Base-by-base conservation (phyloP, 2,888 invertebrate species). In the Peribatodes rhomboidaria region DNA sequence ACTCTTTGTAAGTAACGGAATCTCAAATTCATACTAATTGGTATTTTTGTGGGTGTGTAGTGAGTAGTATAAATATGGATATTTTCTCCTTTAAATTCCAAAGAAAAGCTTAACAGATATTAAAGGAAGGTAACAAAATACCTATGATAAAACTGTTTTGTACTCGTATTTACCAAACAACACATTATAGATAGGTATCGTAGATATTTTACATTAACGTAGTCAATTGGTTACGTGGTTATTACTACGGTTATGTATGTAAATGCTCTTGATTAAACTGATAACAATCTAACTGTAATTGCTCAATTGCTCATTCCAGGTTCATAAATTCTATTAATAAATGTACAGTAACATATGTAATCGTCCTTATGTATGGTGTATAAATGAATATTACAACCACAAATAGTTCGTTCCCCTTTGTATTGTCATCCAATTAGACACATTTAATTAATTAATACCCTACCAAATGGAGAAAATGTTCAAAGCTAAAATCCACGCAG, bases 401-500 rank as follows among this genome's bases (percentile, higher is more conserved):
- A 50, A 49, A 55, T 57, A 53, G 52, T 58, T 22, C 14, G 14
- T 53, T 53, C 57, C 63, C 49, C 57, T 57, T 63, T 57, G 62
- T 52, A 52, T 62, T 64, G 59, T 64, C 50, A 59, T 60, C 50
- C 55, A 60, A 70, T 68, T 67, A 70, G 56, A 64, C 58, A 58
- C 61, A 67, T 60, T 65, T 66, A 71, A 68, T 69, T 69, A 71
- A 66, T 64, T 62, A 54, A 61, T 58, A 57, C 44, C 54, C 47
- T 22, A 55, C 42, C 9, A 56, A 50, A 22, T 50, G 14, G 63
- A 67, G 27, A 37, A 44, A 56, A 42, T 20, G 46, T 53, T 44
- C 16, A 33, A 47, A 8, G 20, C n/a, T n/a, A 41, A 31, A 49
- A 42, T 22, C n/a, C 14, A 18, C 1, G 6, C 60, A 60, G 53